Conservation (phyloP, 1,140 invertebrate species). For the Cydia amplana region DNA sequence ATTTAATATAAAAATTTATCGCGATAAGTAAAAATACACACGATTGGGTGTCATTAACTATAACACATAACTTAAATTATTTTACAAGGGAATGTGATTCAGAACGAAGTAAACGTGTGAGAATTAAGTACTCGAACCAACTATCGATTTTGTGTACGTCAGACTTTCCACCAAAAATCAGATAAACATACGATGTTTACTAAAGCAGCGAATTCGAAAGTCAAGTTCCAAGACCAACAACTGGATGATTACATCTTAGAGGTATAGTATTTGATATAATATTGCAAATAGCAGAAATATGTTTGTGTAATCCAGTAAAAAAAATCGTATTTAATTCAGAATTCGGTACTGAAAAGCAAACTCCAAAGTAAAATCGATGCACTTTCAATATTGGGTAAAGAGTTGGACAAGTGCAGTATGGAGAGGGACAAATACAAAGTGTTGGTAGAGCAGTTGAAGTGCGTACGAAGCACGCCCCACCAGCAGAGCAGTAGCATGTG, state of each 20-base stretch:
- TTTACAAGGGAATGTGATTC: background rate
- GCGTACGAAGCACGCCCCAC: conserved; percentile 49
- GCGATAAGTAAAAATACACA: background rate
- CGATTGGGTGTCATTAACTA: background rate
- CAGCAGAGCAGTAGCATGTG: conserved; percentile 50
- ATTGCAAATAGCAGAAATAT: background rate
- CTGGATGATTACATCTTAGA: conserved; percentile 71
- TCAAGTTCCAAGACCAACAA: conserved; percentile 72
- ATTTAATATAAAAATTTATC: background rate
- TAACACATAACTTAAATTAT: background rate
- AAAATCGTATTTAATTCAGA: conserved; percentile 67
- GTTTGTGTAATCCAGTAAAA: background rate
- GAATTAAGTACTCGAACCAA: background rate
- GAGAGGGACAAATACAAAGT: conserved; percentile 91
- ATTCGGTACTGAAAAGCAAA: conserved; percentile 83
- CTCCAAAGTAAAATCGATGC: conserved; percentile 91
- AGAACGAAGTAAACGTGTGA: background rate
- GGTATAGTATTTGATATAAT: conserved; percentile 41
- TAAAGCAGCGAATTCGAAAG: conserved; percentile 55
- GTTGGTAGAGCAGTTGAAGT: conserved; percentile 89
- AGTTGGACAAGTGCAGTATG: conserved; percentile 88
- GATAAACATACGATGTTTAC: conserved; percentile 51
- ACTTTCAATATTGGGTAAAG: conserved; percentile 86
- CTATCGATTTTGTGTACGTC: conserved; percentile 28
- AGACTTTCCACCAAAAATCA: background rate